These are phyloP conservation scores for Xanthia icteritia DNA, from an alignment of 2,888 invertebrate genomes.

Conservation along the genomic window DNA sequence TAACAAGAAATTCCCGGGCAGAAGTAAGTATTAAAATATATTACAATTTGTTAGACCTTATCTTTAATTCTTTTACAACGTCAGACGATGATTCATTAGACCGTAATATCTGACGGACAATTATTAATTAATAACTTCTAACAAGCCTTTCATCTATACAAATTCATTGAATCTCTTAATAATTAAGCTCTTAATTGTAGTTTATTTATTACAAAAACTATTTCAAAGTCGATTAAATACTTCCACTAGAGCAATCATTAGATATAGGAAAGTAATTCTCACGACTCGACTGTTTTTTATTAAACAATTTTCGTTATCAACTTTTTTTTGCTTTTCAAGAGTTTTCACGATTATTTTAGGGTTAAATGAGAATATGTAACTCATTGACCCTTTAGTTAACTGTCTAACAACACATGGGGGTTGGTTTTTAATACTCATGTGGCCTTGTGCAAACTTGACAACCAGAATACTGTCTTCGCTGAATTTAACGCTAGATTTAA, in stretches of 20 bases:
- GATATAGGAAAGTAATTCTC: neutral
- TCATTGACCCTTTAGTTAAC: neutral
- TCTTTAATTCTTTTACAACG: neutral
- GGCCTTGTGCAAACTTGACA: neutral
- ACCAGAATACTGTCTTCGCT: neutral
- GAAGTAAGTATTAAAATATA: neutral
- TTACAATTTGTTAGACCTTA: neutral
- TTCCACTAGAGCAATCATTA: conserved; percentile 2
- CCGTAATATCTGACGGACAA: conserved; percentile 15
- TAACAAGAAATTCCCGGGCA: too few species aligned
- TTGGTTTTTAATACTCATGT: neutral
- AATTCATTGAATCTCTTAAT: conserved; percentile 43
- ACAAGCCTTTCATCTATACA: conserved; percentile 32
- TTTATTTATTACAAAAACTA: conserved; percentile 30
- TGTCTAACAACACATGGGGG: neutral
- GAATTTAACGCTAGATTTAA: neutral
- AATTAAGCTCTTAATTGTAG: conserved; percentile 36
- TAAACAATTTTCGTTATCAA: neutral
- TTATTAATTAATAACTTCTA: conserved; percentile 40
- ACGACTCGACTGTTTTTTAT: neutral
- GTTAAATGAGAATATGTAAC: neutral
- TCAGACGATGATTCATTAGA: neutral
- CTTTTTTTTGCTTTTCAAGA: too few species aligned
- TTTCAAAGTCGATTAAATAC: conserved; percentile 16
- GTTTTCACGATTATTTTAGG: neutral